Evolutionary conservation across 2,113 vertebrate genomes (phyloP).

Genomic region (Synodontis membranacea): DNA sequence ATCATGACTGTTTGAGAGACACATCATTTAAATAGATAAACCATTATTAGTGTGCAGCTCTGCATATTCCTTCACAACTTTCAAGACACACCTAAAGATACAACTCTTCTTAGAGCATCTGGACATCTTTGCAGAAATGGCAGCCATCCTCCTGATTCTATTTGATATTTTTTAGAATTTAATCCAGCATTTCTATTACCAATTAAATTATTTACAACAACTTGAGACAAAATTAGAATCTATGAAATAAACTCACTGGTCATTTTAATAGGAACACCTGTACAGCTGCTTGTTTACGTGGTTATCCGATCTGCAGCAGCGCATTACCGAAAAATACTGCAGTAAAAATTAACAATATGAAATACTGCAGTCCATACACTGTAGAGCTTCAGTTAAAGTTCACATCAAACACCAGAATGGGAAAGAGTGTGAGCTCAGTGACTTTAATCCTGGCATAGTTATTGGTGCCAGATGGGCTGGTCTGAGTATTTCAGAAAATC

Average conservation of each 20-base stretch:
- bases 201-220: background rate
- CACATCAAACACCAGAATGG: background rate
- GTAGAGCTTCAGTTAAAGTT: background rate
- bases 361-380: background rate
- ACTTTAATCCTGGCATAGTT: background rate
- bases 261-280: background rate
- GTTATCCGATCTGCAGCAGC: too few species aligned
- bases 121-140: background rate
- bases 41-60: constrained; percentile 2
- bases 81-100: background rate
- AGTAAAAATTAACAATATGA: background rate
- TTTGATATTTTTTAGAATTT: background rate
- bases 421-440: background rate
- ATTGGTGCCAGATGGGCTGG: background rate
- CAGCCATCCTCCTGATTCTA: background rate
- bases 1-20: constrained; percentile 35
- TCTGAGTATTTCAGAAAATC: too few species aligned
- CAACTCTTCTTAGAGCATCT: constrained; percentile 5
- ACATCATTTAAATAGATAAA: constrained; percentile 37
- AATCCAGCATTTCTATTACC: background rate
- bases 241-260: background rate
- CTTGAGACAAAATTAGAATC: background rate
- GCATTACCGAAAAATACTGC: too few species aligned
- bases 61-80: background rate
- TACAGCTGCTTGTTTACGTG: background rate